Evolutionary conservation across 2,888 invertebrate species (phyloP), one percentile per base, ranked within the genome.

Genomic region (Rhingia rostrata): DNA sequence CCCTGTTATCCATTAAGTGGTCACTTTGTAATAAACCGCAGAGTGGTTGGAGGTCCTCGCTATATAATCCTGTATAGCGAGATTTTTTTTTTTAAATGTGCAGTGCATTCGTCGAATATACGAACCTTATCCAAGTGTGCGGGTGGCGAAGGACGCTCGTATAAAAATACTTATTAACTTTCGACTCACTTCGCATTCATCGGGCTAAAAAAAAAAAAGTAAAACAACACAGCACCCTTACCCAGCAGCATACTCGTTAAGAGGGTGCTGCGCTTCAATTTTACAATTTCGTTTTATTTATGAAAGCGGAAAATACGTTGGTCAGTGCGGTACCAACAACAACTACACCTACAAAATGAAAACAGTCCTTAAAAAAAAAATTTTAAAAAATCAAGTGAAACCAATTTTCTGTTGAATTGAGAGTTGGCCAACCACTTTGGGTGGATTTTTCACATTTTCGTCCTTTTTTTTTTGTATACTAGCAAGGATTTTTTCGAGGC

Each of bases 241-340:
- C 43, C 12, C 22, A 2, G 22, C 22, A 22, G 1, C 22, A 12
- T 69, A 53, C 69, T 74, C 66, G 79, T 64, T 66, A 79, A 74
- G 74, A 79, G 79, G 74, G 79, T 64, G 22, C 22, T 70, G 54
- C 74, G 79, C 84, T 74, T 84, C 79, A 79, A 80, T 84, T 84
- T 84, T 75, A 84, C 84, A 84, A 84, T 84, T 84, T 84, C 84
- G 63, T 84, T 84, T 84, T 84, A 84, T 84, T 84, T 79, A 84
- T 74, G 54, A 74, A 79, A 74, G 79, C 84, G 84, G 84, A 84
- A 84, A 84, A 84, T 70, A 84, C 74, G 79, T 75, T 84, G 84
- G 84, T 84, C 84, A 84, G 84, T 84, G 79, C 61, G 74, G 53
- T 56, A 66, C n/a, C 22, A 22, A 22, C 22, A 22, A 70, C 79